Base-by-base conservation (phyloP, 2,797 vertebrate species). In the Cossypha heuglini region DNA sequence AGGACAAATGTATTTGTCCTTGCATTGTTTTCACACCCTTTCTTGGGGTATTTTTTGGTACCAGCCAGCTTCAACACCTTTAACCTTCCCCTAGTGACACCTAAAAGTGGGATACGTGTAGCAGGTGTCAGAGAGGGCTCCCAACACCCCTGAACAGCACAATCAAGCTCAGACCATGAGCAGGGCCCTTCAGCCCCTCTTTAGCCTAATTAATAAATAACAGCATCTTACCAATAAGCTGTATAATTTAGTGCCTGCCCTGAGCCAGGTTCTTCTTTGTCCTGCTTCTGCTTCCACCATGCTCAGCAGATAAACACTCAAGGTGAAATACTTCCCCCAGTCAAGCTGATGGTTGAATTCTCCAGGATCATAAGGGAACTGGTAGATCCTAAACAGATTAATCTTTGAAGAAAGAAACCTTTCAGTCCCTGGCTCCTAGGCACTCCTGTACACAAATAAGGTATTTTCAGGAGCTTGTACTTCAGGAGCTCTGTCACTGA, bases 391-490 rank as follows among this genome's bases (percentile, higher is more conserved):
- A 61, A 90, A 78, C 20, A 95, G 91, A 94, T 71, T 67, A 63
- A 76, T 91, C 82, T 82, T 66, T 61, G 84, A 94, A 91, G 87
- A 69, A 84, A 46, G 55, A 75, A 94, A 79, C 55, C 88, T 90
- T 93, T 85, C 82, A 40, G 54, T 77, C 37, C 17, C 79, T 62
- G 59, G 66, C 69, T 94, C 81, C 66, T 68, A 26, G 81, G 69
- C 72, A 62, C 45, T 95, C 69, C 91, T 79, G 68, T 80, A 86
- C 77, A 85, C 80, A 94, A 94, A 91, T 82, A 94, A 92, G 51
- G 33, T 81, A 89, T 90, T 95, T 95, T 79, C 80, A 84, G 80
- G 88, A 84, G 88, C 88, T 90, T 88, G 85, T 93, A 90, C 91
- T 94, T 94, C 76, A 81, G 87, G 91, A 90, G 66, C 73, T 88